phyloP scores from a whole-genome alignment of 2,797 vertebrate species.

The Sparidentex hasta region DNA sequence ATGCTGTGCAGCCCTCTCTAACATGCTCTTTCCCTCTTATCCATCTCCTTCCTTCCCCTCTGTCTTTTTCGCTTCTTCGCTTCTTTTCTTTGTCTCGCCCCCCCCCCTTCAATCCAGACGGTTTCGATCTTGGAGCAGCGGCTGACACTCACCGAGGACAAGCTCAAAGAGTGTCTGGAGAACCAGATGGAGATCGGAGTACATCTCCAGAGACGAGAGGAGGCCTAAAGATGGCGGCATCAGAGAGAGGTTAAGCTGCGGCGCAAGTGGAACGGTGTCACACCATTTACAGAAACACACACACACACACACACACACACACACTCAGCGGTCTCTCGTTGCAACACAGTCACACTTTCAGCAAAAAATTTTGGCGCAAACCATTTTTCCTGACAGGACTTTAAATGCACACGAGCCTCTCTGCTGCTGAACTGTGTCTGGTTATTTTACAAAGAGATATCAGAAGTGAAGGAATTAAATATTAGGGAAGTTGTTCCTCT shows the following conservation, averaged over 20 bases:
- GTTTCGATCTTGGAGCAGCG: slow-evolving; percentile 92
- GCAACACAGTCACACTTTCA: not conserved
- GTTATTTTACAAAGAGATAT: slow-evolving; percentile 51
- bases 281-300: slow-evolving; percentile 8
- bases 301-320: not conserved
- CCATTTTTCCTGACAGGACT: slow-evolving; percentile 4
- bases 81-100: slow-evolving; percentile 33
- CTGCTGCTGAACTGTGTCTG: slow-evolving; percentile 21
- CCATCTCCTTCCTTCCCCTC: slow-evolving; percentile 50
- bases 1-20: slow-evolving; percentile 67
- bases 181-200: slow-evolving; percentile 90
- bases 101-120: slow-evolving; percentile 73
- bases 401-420: slow-evolving; percentile 33
- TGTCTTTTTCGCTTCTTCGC: not conserved
- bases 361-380: not conserved
- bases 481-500: slow-evolving; percentile 69
- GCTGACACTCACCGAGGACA: slow-evolving; percentile 94
- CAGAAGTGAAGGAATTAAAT: slow-evolving; percentile 61
- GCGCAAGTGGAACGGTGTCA: slow-evolving; percentile 16
- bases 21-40: slow-evolving; percentile 60
- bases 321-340: not conserved
- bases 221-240: slow-evolving; percentile 48
- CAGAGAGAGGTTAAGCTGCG: slow-evolving; percentile 24
- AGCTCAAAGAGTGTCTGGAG: slow-evolving; percentile 95
- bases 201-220: slow-evolving; percentile 81